phyloP scores from a whole-genome alignment of 1,140 invertebrate genomes.

The roundworm (Caenorhabditis elegans) region WBcel235 BX284602.5:11203001-11203500 shows the following conservation, averaged over 20 bases:
- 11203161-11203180: too few relatives aligned
- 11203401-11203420: not conserved
- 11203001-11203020: too few relatives aligned
- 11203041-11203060: not conserved
- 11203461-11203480: too few relatives aligned
- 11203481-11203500: too few relatives aligned
- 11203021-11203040: not conserved
- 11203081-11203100: too few relatives aligned
- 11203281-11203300: not conserved
- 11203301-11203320: constrained; percentile 23
- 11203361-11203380: too few relatives aligned
- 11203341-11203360: constrained; percentile 26
- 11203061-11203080: too few relatives aligned
- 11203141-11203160: too few relatives aligned
- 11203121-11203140: too few relatives aligned
- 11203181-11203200: too few relatives aligned
- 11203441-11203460: too few relatives aligned
- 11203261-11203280: not conserved
- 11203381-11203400: too few relatives aligned
- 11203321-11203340: not conserved
- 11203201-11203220: not conserved
- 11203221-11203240: constrained; percentile 14
- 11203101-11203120: not conserved
- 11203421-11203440: not conserved
- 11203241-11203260: not conserved